Evolutionary conservation across 2,888 invertebrate species (phyloP).

Genomic region (Leptopilina syphax): DNA sequence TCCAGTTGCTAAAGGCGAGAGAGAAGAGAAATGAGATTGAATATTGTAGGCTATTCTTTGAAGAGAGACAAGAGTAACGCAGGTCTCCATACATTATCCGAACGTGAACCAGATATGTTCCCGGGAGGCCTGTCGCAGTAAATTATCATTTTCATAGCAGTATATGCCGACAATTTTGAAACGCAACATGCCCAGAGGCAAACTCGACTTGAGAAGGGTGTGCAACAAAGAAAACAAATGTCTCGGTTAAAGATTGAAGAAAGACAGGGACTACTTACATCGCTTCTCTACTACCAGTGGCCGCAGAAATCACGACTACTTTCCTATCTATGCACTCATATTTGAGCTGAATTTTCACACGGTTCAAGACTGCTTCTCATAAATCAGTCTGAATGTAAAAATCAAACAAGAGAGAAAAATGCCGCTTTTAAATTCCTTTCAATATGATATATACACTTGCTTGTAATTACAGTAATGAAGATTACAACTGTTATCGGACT

Average conservation of each 20-base stretch:
- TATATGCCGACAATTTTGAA: constrained; percentile 65
- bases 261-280: constrained; percentile 45
- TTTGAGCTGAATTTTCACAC: constrained; percentile 54
- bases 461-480: constrained; percentile 16
- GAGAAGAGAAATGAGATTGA: constrained; percentile 16
- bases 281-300: constrained; percentile 51
- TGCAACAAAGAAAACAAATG: constrained; percentile 48
- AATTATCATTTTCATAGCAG: constrained; percentile 73
- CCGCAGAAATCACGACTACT: constrained; percentile 36
- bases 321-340: constrained; percentile 46
- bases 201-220: constrained; percentile 52
- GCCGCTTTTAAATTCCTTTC: neutral
- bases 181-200: constrained; percentile 54
- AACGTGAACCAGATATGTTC: constrained; percentile 70
- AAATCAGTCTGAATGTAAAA: constrained; percentile 42
- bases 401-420: neutral
- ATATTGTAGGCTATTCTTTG: constrained; percentile 32
- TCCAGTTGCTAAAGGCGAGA: constrained; percentile 8
- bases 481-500: constrained; percentile 6
- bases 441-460: constrained; percentile 5
- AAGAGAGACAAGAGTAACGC: constrained; percentile 31
- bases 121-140: constrained; percentile 70
- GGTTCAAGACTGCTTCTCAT: constrained; percentile 53
- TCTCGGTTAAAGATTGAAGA: constrained; percentile 46
- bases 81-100: constrained; percentile 48